Percentiles rank a stretch among this genome's conserved stretches.
Evolutionary conservation across 1,140 invertebrate species (phyloP).

Genomic region (Drosophila subpulchrella): DNA sequence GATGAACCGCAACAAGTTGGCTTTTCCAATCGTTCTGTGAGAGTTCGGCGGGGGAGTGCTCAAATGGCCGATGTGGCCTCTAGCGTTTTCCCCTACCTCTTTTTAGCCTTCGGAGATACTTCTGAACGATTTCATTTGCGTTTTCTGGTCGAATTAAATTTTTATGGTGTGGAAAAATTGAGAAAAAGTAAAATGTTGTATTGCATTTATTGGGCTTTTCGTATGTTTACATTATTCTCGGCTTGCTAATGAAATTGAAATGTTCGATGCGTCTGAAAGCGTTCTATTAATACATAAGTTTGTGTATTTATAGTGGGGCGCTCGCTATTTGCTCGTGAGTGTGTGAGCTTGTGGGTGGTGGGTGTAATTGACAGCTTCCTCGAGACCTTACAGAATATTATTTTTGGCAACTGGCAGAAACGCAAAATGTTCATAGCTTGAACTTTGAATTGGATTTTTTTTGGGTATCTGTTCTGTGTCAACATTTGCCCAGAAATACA

Average conservation of each 20-base stretch:
- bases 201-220: conserved; percentile 9
- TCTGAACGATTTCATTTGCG: conserved; percentile 21
- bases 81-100: neutral
- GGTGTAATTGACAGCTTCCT: conserved; percentile 49
- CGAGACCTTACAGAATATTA: conserved; percentile 46
- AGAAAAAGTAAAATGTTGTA: conserved; percentile 8
- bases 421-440: conserved; percentile 36
- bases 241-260: conserved; percentile 49
- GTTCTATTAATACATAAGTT: conserved; percentile 35
- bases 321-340: conserved; percentile 20
- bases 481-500: conserved; percentile 35
- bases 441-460: conserved; percentile 31
- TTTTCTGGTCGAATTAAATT: conserved; percentile 27
- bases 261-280: conserved; percentile 39
- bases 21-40: conserved; percentile 4
- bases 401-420: conserved; percentile 42
- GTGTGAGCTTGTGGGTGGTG: conserved; percentile 13
- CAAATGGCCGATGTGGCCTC: neutral
- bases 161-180: conserved; percentile 22
- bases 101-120: neutral
- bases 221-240: conserved; percentile 40
- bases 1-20: conserved; percentile 46
- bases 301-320: conserved; percentile 39
- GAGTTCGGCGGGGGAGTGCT: neutral
- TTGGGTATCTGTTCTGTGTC: conserved; percentile 42